These are phyloP conservation scores for Plemyria rubiginata DNA, from an alignment of 2,888 invertebrate species.

Conservation along the genomic window DNA sequence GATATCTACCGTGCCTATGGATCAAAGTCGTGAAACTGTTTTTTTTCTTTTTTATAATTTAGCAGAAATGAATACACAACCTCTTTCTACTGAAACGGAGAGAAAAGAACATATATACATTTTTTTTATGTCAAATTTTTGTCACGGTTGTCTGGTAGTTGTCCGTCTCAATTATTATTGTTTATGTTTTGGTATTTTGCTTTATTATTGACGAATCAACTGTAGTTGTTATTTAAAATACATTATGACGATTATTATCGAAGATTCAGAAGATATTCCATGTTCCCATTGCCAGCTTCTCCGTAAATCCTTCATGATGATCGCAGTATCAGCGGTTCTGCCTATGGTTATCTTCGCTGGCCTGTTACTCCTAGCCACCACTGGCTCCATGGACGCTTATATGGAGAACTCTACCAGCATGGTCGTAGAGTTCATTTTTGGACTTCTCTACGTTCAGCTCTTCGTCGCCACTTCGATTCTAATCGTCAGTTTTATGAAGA, in stretches of 20 bases:
- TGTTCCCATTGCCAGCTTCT: slow-evolving; percentile 60
- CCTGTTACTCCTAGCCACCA: slow-evolving; percentile 52
- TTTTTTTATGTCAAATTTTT: background rate
- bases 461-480: slow-evolving; percentile 63
- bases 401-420: slow-evolving; percentile 46
- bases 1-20: too few species aligned
- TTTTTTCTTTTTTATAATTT: too few species aligned
- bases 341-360: slow-evolving; percentile 65
- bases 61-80: background rate
- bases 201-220: background rate
- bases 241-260: slow-evolving; percentile 54
- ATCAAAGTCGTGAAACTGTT: too few species aligned
- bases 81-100: background rate
- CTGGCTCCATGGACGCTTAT: slow-evolving; percentile 43
- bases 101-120: background rate
- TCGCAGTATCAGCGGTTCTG: slow-evolving; percentile 63
- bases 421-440: slow-evolving; percentile 62
- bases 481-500: slow-evolving; percentile 55
- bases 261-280: slow-evolving; percentile 57
- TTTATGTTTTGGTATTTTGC: background rate
- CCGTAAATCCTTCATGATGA: slow-evolving; percentile 55
- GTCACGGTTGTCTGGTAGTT: background rate
- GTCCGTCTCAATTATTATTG: background rate
- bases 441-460: slow-evolving; percentile 62
- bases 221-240: background rate